Conservation (phyloP, 2,113 vertebrate species). For the Himantopus leucocephalus region DNA sequence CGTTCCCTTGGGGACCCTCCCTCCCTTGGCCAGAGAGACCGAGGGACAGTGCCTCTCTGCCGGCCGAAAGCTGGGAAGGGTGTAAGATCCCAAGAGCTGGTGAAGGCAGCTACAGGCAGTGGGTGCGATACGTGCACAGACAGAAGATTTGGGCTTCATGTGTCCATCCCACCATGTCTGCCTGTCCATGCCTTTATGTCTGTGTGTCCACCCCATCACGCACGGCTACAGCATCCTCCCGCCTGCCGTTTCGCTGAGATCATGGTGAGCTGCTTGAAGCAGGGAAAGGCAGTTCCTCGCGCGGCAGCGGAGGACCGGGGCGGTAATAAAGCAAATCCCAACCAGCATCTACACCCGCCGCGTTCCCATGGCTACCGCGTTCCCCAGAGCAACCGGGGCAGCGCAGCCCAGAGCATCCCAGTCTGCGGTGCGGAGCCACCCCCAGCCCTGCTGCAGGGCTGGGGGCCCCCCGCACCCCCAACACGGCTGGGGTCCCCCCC, state of each 20-base stretch:
- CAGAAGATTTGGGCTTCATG: not conserved
- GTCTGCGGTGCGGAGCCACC: accelerated
- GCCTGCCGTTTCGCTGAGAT: not conserved
- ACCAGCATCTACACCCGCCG: not conserved
- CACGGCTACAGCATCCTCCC: not conserved
- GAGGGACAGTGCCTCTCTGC: not conserved
- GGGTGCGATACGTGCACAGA: accelerated
- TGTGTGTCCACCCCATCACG: not conserved
- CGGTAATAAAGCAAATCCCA: not conserved
- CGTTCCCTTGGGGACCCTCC: accelerated
- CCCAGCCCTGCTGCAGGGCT: not conserved
- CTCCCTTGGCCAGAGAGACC: not conserved
- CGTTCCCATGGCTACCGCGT: slow-evolving; percentile 59
- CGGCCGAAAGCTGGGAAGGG: not conserved
- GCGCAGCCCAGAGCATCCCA: not conserved
- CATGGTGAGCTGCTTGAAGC: not conserved
- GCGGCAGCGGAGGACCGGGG: not conserved
- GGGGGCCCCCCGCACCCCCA: too few relatives aligned
- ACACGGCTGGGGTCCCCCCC: not conserved
- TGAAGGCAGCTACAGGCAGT: not conserved
- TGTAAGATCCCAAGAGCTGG: not conserved
- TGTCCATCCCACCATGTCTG: accelerated
- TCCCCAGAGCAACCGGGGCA: not conserved
- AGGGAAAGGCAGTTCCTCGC: not conserved
- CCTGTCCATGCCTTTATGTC: too few relatives aligned